Conservation (phyloP, 92 coral and sea anemone species). For the Porites evermanni region DNA sequence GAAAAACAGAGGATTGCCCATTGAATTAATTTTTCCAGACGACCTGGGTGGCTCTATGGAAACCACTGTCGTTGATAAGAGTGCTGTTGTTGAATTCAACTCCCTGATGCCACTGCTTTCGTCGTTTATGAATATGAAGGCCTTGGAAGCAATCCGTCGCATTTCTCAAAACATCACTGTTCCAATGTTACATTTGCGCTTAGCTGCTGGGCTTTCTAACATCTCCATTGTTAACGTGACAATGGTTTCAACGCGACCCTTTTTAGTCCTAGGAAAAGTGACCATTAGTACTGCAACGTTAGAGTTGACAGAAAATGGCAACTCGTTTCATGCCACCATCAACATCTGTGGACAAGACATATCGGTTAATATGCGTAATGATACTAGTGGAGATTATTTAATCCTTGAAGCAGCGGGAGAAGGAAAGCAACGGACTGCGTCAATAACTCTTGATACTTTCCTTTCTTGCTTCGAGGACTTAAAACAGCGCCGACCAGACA, state of each 20-base stretch:
- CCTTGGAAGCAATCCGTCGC: not conserved
- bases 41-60: slow-evolving; percentile 2
- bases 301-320: not conserved
- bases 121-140: not conserved
- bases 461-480: not conserved
- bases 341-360: not conserved
- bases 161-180: slow-evolving; percentile 13
- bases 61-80: not conserved
- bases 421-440: too few relatives aligned
- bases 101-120: not conserved
- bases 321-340: not conserved
- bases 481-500: slow-evolving; percentile 17
- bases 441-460: not conserved
- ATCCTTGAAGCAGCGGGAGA: not conserved
- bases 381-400: not conserved
- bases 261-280: not conserved
- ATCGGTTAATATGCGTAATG: not conserved
- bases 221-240: slow-evolving; percentile 6
- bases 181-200: not conserved
- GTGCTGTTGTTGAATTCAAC: not conserved
- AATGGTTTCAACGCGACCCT: not conserved
- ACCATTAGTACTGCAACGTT: not conserved
- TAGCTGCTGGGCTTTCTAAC: not conserved
- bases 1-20: slow-evolving; percentile 30
- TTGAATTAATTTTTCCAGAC: slow-evolving; percentile 52